Percentiles rank a stretch among this genome's conserved stretches.
Conservation (phyloP, 2,797 vertebrate genomes). For the Spinus olivaceus region DNA sequence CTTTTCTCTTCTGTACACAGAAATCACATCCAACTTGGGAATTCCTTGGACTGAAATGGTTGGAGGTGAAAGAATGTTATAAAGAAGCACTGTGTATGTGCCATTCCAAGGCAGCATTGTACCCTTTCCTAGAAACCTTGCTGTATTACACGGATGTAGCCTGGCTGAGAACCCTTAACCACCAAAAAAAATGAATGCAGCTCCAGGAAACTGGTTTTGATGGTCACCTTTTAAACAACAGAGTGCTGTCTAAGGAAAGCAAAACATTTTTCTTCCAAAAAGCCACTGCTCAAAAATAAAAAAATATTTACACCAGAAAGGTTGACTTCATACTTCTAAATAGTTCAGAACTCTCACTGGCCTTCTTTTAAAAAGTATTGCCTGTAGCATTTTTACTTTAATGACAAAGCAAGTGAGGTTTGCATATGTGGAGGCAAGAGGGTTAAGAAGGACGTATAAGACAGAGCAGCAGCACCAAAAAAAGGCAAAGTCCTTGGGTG, state of each 20-base stretch:
- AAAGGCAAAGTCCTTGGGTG: neutral
- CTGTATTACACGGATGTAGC: neutral
- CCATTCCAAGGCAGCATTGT: neutral
- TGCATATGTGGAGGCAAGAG: neutral
- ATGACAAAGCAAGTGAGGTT: neutral
- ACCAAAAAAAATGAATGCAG: neutral
- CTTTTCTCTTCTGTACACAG: neutral
- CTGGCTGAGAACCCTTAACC: neutral
- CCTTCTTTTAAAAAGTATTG: fast-evolving
- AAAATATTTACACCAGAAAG: neutral
- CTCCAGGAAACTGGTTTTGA: neutral
- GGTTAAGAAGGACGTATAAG: neutral
- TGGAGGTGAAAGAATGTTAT: neutral
- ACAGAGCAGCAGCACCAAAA: neutral
- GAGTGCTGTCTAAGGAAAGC: neutral
- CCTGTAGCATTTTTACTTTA: neutral
- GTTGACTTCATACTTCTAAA: neutral
- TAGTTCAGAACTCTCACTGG: neutral
- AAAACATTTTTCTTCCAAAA: neutral
- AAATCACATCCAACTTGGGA: neutral
- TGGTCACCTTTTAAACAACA: neutral
- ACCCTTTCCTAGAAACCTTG: neutral
- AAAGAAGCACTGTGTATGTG: neutral
- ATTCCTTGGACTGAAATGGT: neutral
- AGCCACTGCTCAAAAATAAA: neutral